A percentile compares a stretch with the other conserved stretches of the same genome.
Evolutionary conservation across 2,888 invertebrate species (phyloP).

Genomic region (Chydorus sphaericus): DNA sequence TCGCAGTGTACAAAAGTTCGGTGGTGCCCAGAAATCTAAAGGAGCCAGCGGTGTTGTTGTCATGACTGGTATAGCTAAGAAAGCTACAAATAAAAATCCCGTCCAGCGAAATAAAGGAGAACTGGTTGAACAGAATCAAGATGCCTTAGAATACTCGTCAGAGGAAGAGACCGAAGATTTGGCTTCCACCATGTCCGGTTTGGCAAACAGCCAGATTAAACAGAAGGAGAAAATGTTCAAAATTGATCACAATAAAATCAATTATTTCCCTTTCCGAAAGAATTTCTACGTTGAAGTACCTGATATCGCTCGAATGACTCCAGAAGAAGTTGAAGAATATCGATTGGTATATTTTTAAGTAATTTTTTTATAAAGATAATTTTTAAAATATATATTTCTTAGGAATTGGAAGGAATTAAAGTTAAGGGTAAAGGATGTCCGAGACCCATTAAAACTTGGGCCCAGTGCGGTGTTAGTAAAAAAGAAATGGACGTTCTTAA

Average conservation of each 20-base stretch:
- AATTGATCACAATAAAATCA: conserved; percentile 74
- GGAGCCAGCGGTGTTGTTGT: conserved; percentile 47
- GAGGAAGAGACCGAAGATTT: conserved; percentile 93
- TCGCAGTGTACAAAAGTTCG: conserved; percentile 58
- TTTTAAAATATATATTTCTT: conserved; percentile 11
- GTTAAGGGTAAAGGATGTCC: conserved; percentile 96
- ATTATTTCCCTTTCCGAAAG: conserved; percentile 80
- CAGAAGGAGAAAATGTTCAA: conserved; percentile 83
- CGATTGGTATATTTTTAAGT: conserved; percentile 34
- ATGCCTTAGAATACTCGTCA: conserved; percentile 86
- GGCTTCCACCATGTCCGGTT: conserved; percentile 68
- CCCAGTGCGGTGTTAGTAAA: conserved; percentile 93
- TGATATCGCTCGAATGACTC: conserved; percentile 81
- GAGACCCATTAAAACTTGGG: conserved; percentile 87
- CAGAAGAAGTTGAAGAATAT: conserved; percentile 70
- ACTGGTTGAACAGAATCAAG: conserved; percentile 96
- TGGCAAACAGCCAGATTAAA: conserved; percentile 56
- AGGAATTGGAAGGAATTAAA: conserved; percentile 82
- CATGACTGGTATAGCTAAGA: conserved; percentile 64
- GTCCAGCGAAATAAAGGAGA: too few relatives aligned
- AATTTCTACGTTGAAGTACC: conserved; percentile 96
- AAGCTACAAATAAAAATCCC: conserved; percentile 55
- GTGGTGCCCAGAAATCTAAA: conserved; percentile 41
- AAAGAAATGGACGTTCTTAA: conserved; percentile 86
- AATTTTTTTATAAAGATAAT: neutral